Base-by-base conservation (phyloP, 2,797 vertebrate genomes). In the Megaceryle alcyon region DNA sequence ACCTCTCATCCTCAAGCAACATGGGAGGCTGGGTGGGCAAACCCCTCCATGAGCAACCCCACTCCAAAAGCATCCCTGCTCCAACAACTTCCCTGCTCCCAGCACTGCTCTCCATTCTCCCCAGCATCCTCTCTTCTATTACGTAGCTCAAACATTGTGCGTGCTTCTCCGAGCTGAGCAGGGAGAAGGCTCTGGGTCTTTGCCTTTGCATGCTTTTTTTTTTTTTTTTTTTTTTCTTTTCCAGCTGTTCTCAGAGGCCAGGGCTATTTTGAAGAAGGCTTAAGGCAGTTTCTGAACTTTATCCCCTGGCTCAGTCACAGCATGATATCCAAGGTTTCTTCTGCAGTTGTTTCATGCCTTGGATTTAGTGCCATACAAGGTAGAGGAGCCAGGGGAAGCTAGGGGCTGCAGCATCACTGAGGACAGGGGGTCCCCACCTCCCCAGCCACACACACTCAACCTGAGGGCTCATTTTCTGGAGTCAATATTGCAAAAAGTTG, bases 281-380 rank as follows among this genome's bases (percentile, higher is more conserved):
- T 17, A 29, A 63, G 68, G 54, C 41, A 15, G 21, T 3, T 82
- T 39, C 60, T 68, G 66, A 66, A 7, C 56, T 70, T 64, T 10
- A 29, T 18, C 41, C 77, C 3, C 1, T 1, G 51, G 16, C 48
- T 89, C 71, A 48, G 60, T 28, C 69, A 48, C 35, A 53, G 48
- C 1, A 0, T 4, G 2, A 4, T 8, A n/a, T 1, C 22, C 2
- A 0, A 28, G 11, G 23, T 33, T 43, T 28, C 28, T 43, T 44
- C 71, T 77, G 68, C n/a, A 14, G 69, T 26, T 14, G 20, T 44
- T 83, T 26, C 65, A 35, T 6, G 0, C 1, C 0, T 19, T 44
- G 85, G 64, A 48, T 72, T 63, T 54, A 28, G 23, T 19, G 25
- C 6, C 1, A 1, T 12, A 20, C 13, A 17, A 51, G 37, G 23